Conservation (phyloP, 2,888 invertebrate species). For the Priocnemis perturbator region DNA sequence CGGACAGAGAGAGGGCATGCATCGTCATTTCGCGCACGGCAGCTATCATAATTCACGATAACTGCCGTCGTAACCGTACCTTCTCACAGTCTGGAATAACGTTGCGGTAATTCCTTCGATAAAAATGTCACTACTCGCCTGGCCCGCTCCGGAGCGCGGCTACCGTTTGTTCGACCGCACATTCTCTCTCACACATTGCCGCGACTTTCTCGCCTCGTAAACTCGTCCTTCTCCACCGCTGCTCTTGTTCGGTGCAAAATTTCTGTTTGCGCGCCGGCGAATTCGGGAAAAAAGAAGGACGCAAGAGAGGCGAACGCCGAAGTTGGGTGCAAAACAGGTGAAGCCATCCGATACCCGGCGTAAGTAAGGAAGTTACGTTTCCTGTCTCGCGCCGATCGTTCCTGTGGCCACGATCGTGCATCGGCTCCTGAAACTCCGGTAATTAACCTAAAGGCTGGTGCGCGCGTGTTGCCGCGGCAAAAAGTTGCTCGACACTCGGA, state of each 20-base stretch:
- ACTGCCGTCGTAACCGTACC: constrained; percentile 66
- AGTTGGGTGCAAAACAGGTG: neutral
- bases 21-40: neutral
- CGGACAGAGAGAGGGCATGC: neutral
- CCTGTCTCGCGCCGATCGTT: neutral
- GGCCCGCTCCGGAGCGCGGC: neutral
- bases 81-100: constrained; percentile 62
- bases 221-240: too few species aligned
- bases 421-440: constrained; percentile 34
- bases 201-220: too few species aligned
- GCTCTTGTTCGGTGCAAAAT: too few species aligned
- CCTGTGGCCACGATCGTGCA: constrained; percentile 27
- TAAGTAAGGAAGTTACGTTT: neutral
- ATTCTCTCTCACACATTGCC: too few species aligned
- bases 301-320: neutral
- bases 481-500: too few species aligned
- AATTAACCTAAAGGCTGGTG: constrained; percentile 33
- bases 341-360: too few species aligned
- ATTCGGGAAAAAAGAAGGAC: neutral
- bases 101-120: constrained; percentile 55
- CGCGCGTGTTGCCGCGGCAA: constrained; percentile 24
- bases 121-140: constrained; percentile 43
- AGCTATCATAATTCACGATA: constrained; percentile 62
- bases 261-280: neutral
- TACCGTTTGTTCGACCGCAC: too few species aligned